Conservation (phyloP, 2,113 vertebrate genomes). For the Micromys minutus region DNA sequence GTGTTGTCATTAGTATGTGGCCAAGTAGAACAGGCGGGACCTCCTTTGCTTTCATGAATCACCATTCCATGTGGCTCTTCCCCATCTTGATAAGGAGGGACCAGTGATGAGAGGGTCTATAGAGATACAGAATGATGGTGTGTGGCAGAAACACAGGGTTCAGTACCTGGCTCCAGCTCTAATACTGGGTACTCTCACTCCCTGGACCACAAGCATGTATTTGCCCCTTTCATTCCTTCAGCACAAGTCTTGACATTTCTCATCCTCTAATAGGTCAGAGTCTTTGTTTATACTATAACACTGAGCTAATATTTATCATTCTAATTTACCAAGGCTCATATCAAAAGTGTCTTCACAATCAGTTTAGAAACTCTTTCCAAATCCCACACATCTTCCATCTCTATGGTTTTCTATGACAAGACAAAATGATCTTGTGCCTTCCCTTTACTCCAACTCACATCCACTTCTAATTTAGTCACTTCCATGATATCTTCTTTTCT, state of each 20-base stretch:
- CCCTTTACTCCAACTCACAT: background rate
- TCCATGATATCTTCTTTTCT: background rate
- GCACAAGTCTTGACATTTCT: background rate
- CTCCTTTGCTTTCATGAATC: background rate
- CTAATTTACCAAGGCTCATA: background rate
- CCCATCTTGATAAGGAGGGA: background rate
- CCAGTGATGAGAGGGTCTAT: no score
- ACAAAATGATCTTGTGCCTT: background rate
- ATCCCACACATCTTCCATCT: background rate
- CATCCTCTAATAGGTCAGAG: background rate
- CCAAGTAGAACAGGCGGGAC: background rate
- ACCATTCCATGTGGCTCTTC: background rate
- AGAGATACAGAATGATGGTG: rapidly evolving
- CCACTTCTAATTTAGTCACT: background rate
- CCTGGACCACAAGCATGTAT: background rate
- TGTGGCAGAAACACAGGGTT: background rate
- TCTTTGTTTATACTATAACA: background rate
- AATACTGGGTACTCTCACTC: background rate
- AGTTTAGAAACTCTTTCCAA: background rate
- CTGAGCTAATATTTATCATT: background rate
- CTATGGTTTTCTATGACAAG: background rate
- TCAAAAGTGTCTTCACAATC: background rate
- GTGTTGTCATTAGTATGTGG: background rate
- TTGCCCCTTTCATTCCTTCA: background rate
- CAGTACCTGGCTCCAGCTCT: background rate